Evolutionary conservation across 2,113 vertebrate genomes (phyloP).

Genomic region (Tragelaphus strepsiceros): DNA sequence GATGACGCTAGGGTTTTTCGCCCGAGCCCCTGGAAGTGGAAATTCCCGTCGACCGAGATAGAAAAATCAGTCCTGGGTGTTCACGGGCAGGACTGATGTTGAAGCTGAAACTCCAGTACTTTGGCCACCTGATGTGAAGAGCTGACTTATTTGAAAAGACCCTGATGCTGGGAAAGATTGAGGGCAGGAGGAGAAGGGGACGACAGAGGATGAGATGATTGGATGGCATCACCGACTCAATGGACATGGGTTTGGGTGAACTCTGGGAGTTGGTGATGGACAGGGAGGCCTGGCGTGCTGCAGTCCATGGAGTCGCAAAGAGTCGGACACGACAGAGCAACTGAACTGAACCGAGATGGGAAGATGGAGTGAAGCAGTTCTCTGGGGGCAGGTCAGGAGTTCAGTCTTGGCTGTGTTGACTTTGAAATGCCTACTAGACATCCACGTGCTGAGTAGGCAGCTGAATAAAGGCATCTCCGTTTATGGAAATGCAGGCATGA

Average conservation of each 20-base stretch:
- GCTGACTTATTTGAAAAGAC: not conserved
- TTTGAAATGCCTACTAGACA: too few species aligned
- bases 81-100: not conserved
- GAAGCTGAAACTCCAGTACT: not conserved
- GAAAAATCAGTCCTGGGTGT: not conserved
- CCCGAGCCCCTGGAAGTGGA: not conserved
- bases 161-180: not conserved
- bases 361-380: too few species aligned
- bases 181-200: not conserved
- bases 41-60: accelerated
- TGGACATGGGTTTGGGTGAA: not conserved
- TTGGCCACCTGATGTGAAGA: not conserved
- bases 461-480: not conserved
- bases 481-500: not conserved
- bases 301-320: accelerated
- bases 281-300: not conserved
- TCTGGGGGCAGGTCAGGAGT: not conserved
- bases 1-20: not conserved
- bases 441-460: not conserved
- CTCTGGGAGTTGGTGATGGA: not conserved
- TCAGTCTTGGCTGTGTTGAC: not conserved
- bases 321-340: accelerated
- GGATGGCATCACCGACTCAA: not conserved
- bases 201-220: not conserved
- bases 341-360: not conserved